Conservation (phyloP, 1,140 invertebrate genomes). For the Bombus confusus region DNA sequence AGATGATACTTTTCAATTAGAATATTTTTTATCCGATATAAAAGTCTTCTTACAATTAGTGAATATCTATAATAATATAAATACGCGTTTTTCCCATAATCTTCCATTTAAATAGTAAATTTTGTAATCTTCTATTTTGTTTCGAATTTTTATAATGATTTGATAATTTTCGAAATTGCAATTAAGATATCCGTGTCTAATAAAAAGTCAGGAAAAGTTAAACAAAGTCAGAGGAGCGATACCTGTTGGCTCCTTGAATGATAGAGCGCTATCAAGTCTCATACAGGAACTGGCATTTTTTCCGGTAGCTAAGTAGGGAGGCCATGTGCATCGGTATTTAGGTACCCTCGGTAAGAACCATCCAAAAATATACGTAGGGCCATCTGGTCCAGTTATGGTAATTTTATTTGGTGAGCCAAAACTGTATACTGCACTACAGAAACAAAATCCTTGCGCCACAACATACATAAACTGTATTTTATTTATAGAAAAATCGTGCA, state of each 20-base stretch:
- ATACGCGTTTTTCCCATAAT: background rate
- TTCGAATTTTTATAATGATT: background rate
- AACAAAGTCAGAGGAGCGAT: background rate
- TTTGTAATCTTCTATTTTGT: background rate
- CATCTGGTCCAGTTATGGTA: constrained; percentile 48
- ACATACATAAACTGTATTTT: constrained; percentile 13
- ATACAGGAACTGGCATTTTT: constrained; percentile 23
- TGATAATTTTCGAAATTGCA: too few relatives aligned
- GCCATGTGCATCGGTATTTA: constrained; percentile 63
- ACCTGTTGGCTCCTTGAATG: background rate
- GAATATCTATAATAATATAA: background rate
- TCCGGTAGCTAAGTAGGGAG: constrained; percentile 21
- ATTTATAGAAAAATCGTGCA: constrained; percentile 17
- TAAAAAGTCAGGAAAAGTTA: background rate
- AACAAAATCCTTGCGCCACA: constrained; percentile 9
- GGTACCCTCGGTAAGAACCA: constrained; percentile 52
- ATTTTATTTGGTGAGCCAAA: constrained; percentile 63
- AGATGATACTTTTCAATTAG: too few relatives aligned
- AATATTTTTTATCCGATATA: too few relatives aligned
- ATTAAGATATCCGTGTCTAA: too few relatives aligned
- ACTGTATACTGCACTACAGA: constrained; percentile 18
- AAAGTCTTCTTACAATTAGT: too few relatives aligned
- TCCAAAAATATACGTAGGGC: constrained; percentile 59
- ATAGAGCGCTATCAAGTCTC: background rate
- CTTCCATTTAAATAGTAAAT: background rate